Percentiles rank a stretch among this genome's conserved stretches.
phyloP scores from a whole-genome alignment of 2,888 invertebrate genomes.

The Fragum fragum region DNA sequence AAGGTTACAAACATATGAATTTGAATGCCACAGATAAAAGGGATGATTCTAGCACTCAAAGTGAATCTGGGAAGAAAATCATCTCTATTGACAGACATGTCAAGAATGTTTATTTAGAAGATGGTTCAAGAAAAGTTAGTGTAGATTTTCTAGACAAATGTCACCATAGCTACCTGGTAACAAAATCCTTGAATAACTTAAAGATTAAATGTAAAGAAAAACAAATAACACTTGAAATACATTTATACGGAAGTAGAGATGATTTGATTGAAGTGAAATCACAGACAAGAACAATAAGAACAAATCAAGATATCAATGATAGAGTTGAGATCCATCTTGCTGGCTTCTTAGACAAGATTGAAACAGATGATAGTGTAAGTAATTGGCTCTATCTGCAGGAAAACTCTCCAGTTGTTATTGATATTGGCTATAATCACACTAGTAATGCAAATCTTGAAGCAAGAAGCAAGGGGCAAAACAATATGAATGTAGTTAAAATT shows the following conservation, averaged over 20 bases:
- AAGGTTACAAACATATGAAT: too few relatives aligned
- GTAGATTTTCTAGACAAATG: slow-evolving; percentile 8
- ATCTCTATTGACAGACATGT: not conserved
- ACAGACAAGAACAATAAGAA: not conserved
- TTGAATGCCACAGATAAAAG: too few relatives aligned
- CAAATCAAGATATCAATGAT: not conserved
- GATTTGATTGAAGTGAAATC: not conserved
- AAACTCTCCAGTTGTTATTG: not conserved
- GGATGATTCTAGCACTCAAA: not conserved
- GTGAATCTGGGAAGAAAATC: not conserved
- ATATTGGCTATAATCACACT: not conserved
- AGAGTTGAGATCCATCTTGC: slow-evolving; percentile 1
- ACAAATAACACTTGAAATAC: not conserved
- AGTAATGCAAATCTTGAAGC: too few relatives aligned
- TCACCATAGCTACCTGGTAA: not conserved
- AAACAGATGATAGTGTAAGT: not conserved
- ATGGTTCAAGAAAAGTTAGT: not conserved
- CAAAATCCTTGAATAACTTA: not conserved
- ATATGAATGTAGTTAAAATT: slow-evolving; percentile 50
- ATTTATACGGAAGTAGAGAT: slow-evolving; percentile 3
- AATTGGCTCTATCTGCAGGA: not conserved
- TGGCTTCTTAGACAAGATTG: not conserved
- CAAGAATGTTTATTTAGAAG: not conserved
- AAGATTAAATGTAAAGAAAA: not conserved
- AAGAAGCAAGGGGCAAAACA: not conserved